Conservation (phyloP, 2,888 invertebrate genomes). For the Plagodis pulveraria region DNA sequence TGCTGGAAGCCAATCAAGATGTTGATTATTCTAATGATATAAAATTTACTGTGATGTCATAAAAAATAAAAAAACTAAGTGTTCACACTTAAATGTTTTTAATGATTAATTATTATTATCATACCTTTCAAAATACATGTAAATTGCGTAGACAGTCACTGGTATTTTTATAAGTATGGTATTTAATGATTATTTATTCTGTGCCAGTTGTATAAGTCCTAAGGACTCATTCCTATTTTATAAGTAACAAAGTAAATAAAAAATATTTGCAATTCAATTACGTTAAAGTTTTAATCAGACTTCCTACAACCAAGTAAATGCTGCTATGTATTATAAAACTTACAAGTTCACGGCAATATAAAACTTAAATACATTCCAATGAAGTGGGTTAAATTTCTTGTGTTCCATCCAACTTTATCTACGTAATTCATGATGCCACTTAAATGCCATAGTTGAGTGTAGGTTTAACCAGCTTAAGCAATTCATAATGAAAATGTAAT, state of each 20-base stretch:
- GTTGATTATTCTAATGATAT: too few relatives aligned
- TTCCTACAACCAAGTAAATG: conserved; percentile 6
- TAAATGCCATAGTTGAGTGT: conserved; percentile 61
- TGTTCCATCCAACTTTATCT: conserved; percentile 60
- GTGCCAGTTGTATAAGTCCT: conserved; percentile 63
- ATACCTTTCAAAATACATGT: conserved; percentile 4
- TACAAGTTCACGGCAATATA: conserved; percentile 10
- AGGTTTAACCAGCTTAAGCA: conserved; percentile 61
- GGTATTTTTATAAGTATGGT: conserved; percentile 17
- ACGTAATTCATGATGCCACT: conserved; percentile 63
- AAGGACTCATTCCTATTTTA: conserved; percentile 65
- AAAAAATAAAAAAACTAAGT: too few relatives aligned
- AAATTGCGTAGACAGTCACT: conserved; percentile 12
- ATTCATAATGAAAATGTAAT: conserved; percentile 64
- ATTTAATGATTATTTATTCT: conserved; percentile 40
- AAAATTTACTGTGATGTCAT: too few relatives aligned
- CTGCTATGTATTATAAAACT: conserved; percentile 6
- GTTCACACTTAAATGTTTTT: conserved; percentile 4
- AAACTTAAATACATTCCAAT: conserved; percentile 39
- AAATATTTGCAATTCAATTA: conserved; percentile 16
- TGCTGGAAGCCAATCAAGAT: too few relatives aligned
- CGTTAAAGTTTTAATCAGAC: conserved; percentile 19
- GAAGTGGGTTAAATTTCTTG: conserved; percentile 75
- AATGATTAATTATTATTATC: conserved; percentile 15
- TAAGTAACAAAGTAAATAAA: conserved; percentile 30